Evolutionary conservation across 2,113 vertebrate genomes (phyloP), one percentile per base, ranked within the genome.

Genomic region (Laticauda laticaudata): DNA sequence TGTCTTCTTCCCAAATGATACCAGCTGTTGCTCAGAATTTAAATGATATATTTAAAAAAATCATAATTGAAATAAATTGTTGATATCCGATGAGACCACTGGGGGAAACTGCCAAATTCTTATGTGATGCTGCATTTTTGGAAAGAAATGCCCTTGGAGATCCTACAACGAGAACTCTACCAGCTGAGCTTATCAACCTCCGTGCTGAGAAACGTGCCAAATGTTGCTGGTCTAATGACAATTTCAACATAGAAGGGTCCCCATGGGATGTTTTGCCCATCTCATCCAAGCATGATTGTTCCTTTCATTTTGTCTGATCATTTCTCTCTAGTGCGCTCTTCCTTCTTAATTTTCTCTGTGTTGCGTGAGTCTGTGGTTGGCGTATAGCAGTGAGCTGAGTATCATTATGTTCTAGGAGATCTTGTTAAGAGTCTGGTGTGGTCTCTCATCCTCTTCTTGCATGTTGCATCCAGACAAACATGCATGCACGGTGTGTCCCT

Each of bases 391-490:
- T 48, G 15, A 24, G 75, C 87, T 48, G 86, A 55, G 88, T 56
- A 69, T 94, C 88, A 12, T 86, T 34, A 29, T 48, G 20, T 86
- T 87, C 75, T 75, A 43, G 45, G 93, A 93, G 59, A 75, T 59
- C 91, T 92, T 51, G 64, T 92, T 92, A 89, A 5, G 55, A 89
- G 55, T 81, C 23, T 34, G 59, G 61, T 61, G 87, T 89, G 64
- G 43, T 64, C 75, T 29, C 48, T 56, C 89, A 43, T 24, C 87
- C 55, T 91, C 87, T 93, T 57, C 45, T 29, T 15, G 43, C 14
- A 15, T 0, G 18, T 51, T 86, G 87, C 93, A 54, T 93, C 54
- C 10, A 69, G 93, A 89, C 90, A 59, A 43, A n/a, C 18, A 64
- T 34, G 43, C 90, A 18, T 51, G 48, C 48, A 48, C 5, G 24